Evolutionary conservation across 2,797 vertebrate species (phyloP).

Genomic region (Pampus argenteus): DNA sequence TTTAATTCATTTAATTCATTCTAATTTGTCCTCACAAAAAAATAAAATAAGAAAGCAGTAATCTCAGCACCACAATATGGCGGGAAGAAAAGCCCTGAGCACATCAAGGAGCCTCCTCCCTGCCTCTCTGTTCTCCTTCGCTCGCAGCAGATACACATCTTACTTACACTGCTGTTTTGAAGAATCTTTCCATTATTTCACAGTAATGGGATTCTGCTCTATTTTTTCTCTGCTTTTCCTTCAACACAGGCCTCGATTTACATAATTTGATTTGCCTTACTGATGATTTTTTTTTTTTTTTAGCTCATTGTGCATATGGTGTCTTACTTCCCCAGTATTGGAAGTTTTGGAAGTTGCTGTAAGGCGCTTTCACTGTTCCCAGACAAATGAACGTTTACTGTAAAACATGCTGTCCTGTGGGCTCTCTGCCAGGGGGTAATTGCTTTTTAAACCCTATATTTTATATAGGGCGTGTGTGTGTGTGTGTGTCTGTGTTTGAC

Average conservation of each 20-base stretch:
- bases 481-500: conserved; percentile 16
- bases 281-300: too few relatives aligned
- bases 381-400: conserved; percentile 26
- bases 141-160: conserved; percentile 63
- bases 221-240: conserved; percentile 31
- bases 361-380: conserved; percentile 16
- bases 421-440: conserved; percentile 45
- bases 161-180: conserved; percentile 57
- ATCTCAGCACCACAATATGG: conserved; percentile 50
- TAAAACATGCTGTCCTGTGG: conserved; percentile 8
- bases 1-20: too few relatives aligned
- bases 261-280: conserved; percentile 50
- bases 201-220: conserved; percentile 46
- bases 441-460: conserved; percentile 50
- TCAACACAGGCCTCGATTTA: conserved; percentile 19
- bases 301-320: conserved; percentile 16
- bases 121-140: conserved; percentile 30
- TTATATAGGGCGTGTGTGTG: too few relatives aligned
- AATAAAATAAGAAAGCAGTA: conserved; percentile 29
- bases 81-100: conserved; percentile 40
- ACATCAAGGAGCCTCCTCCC: conserved; percentile 47
- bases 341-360: conserved; percentile 6
- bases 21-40: conserved; percentile 23
- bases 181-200: conserved; percentile 62
- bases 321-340: conserved; percentile 2